Evolutionary conservation across 2,113 vertebrate species (phyloP).

Genomic region (Aramus guarauna): DNA sequence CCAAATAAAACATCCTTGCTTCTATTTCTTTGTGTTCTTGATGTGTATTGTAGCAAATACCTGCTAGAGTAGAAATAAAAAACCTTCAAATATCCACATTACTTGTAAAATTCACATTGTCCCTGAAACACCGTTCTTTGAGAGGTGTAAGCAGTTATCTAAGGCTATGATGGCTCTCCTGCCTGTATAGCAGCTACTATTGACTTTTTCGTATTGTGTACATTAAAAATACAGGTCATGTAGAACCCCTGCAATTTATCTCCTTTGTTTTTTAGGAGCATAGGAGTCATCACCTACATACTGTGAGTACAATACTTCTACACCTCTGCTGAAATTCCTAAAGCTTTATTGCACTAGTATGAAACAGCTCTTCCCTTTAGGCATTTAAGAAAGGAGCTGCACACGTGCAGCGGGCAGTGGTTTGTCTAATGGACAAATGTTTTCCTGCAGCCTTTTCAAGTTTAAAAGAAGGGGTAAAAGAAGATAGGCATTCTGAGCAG

Average conservation of each 20-base stretch:
- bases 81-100: background rate
- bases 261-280: conserved; percentile 85
- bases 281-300: conserved; percentile 98
- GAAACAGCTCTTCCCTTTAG: background rate
- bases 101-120: background rate
- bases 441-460: background rate
- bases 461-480: background rate
- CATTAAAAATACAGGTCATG: background rate
- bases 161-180: background rate
- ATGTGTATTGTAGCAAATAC: background rate
- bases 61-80: background rate
- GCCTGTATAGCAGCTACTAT: background rate
- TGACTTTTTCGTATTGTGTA: background rate
- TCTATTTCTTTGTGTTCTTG: background rate
- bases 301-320: conserved; percentile 83
- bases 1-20: background rate
- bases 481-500: background rate
- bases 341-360: background rate
- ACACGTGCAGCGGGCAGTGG: background rate
- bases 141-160: background rate
- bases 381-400: background rate
- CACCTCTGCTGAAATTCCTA: background rate
- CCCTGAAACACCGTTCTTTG: background rate
- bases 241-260: background rate
- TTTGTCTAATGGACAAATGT: background rate